Percentiles rank a stretch among this genome's conserved stretches.
Evolutionary conservation across 1,140 invertebrate species (phyloP).

Genomic region (Procambarus clarkii): DNA sequence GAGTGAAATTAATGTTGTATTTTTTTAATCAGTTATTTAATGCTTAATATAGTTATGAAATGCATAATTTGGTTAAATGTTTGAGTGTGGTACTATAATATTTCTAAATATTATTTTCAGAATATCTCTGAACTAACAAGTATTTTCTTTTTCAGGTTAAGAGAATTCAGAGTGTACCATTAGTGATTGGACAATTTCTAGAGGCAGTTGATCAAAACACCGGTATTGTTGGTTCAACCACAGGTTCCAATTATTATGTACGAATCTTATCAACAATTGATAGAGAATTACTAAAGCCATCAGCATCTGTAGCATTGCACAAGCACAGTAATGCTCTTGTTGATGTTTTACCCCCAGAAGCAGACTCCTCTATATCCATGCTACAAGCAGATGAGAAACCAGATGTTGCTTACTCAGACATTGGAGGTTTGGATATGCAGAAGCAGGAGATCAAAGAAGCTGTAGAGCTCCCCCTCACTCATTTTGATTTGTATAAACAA

Average conservation of each 20-base stretch:
- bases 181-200: slow-evolving; percentile 98
- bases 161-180: slow-evolving; percentile 96
- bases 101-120: not conserved
- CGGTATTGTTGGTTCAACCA: slow-evolving; percentile 91
- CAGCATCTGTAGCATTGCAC: slow-evolving; percentile 96
- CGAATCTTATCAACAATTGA: slow-evolving; percentile 94
- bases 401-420: slow-evolving; percentile 97
- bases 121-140: not conserved
- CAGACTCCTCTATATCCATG: slow-evolving; percentile 98
- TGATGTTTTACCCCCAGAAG: slow-evolving; percentile 97
- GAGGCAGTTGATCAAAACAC: slow-evolving; percentile 99
- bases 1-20: no score
- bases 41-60: no score
- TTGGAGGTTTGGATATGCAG: slow-evolving; percentile 99
- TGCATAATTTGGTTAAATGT: no score
- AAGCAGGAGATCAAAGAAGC: slow-evolving; percentile 99
- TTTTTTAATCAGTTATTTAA: no score
- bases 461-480: slow-evolving; percentile 97
- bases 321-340: slow-evolving; percentile 99
- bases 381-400: slow-evolving; percentile 97
- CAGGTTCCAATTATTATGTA: slow-evolving; percentile 98
- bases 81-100: no score
- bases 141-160: slow-evolving; percentile 83
- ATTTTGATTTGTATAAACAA: slow-evolving; percentile 99
- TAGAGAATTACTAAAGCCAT: slow-evolving; percentile 95